A percentile compares a stretch with the other conserved stretches of the same genome.
These are phyloP conservation scores for Anser brachyrhynchus DNA, from an alignment of 2,113 vertebrate genomes.

Conservation along the genomic window DNA sequence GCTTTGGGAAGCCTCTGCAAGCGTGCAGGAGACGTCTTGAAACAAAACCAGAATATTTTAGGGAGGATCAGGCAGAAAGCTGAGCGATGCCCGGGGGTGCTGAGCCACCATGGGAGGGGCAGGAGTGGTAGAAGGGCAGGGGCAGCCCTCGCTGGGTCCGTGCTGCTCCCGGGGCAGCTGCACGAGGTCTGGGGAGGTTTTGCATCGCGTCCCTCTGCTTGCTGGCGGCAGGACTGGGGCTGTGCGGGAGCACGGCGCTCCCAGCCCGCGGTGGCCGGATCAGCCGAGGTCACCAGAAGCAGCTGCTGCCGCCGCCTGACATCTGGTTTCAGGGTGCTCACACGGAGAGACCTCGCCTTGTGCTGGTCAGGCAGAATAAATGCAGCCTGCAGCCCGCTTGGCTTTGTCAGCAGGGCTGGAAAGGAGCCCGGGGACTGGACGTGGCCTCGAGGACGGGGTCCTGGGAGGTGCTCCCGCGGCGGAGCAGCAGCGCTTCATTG, in stretches of 20 bases:
- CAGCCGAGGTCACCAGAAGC: not conserved
- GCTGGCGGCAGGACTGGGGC: accelerated
- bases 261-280: accelerated
- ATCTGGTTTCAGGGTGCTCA: not conserved
- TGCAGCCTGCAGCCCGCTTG: not conserved
- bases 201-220: not conserved
- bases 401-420: not conserved
- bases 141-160: not conserved
- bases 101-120: not conserved
- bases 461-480: not conserved
- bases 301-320: not conserved
- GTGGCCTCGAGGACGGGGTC: not conserved
- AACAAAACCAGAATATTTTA: not conserved
- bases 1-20: not conserved
- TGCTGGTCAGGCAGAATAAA: not conserved
- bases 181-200: not conserved
- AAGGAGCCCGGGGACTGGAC: not conserved
- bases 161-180: not conserved
- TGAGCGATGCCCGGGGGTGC: not conserved
- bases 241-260: not conserved
- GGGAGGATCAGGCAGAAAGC: not conserved
- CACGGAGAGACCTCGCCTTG: not conserved
- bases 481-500: not conserved
- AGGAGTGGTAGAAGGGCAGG: not conserved
- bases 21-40: not conserved